Evolutionary conservation across 37 sponge, comb jelly and placozoan species (phyloP).

Genomic region (Chondrilla cf. caribensis): DNA sequence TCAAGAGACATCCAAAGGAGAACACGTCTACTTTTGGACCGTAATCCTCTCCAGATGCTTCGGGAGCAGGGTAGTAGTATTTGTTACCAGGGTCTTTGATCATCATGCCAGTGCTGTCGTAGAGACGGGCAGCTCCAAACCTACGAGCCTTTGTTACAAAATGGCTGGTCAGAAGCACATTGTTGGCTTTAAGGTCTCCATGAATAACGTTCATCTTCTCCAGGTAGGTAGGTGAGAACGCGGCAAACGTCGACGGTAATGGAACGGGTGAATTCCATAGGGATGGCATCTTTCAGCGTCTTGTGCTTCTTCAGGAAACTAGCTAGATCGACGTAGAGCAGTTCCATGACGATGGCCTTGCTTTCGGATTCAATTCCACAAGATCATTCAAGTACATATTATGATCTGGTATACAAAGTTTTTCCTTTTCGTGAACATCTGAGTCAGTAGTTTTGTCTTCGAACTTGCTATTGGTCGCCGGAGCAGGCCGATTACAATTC

Average conservation of each 20-base stretch:
- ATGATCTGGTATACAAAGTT: too few relatives aligned
- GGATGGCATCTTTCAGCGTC: not conserved
- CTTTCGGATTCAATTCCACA: too few relatives aligned
- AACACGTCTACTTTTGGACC: not conserved
- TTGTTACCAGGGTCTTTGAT: not conserved
- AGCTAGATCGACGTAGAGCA: not conserved
- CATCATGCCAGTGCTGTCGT: not conserved
- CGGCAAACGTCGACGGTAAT: not conserved
- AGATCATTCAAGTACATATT: too few relatives aligned
- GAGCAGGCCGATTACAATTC: too few relatives aligned
- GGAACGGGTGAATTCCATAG: not conserved
- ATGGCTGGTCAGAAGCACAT: not conserved
- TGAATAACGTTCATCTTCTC: not conserved
- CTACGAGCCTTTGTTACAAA: slow-evolving; percentile 1
- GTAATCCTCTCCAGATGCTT: not conserved
- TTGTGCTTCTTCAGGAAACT: not conserved
- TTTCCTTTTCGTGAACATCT: too few relatives aligned
- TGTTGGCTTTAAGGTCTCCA: not conserved
- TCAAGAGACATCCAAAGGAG: not conserved
- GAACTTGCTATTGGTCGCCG: too few relatives aligned
- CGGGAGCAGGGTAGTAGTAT: not conserved
- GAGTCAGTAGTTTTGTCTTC: too few relatives aligned
- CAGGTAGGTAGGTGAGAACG: not conserved
- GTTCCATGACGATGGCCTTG: not conserved
- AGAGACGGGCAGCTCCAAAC: not conserved